Evolutionary conservation across 2,888 invertebrate genomes (phyloP).

Genomic region (Seira musarum): DNA sequence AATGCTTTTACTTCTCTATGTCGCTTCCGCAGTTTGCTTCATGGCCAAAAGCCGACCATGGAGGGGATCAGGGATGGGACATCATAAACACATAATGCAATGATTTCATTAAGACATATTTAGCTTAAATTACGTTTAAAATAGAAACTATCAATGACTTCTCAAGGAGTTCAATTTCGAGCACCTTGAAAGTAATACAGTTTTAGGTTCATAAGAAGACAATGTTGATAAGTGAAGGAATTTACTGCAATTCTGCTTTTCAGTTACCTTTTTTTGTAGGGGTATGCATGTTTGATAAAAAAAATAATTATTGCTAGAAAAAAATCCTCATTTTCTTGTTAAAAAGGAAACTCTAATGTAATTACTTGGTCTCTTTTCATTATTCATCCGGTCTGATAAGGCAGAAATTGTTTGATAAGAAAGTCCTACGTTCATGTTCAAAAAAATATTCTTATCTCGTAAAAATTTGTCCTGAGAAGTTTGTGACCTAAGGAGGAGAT

Average conservation of each 20-base stretch:
- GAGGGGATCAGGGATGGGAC: constrained; percentile 66
- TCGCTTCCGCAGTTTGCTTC: constrained; percentile 75
- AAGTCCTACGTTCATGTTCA: neutral
- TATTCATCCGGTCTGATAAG: no score
- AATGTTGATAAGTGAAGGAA: constrained; percentile 15
- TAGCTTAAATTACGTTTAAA: constrained; percentile 51
- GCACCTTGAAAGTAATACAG: constrained; percentile 20
- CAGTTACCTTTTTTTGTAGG: constrained; percentile 23
- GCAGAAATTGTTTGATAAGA: neutral
- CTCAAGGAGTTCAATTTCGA: neutral
- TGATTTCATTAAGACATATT: constrained; percentile 59
- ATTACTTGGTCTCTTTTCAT: neutral
- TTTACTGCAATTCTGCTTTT: constrained; percentile 26
- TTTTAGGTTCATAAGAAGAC: constrained; percentile 27
- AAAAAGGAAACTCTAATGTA: neutral
- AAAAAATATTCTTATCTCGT: constrained; percentile 3
- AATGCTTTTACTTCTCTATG: constrained; percentile 88
- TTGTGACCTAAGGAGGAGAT: constrained; percentile 39
- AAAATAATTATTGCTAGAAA: neutral
- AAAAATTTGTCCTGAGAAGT: neutral
- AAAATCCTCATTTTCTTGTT: neutral
- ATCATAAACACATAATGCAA: constrained; percentile 70
- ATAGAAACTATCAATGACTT: neutral
- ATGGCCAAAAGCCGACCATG: constrained; percentile 70
- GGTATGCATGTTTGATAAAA: constrained; percentile 20